Base-by-base conservation (phyloP, 2,888 invertebrate species). In the Andricus curvator region DNA sequence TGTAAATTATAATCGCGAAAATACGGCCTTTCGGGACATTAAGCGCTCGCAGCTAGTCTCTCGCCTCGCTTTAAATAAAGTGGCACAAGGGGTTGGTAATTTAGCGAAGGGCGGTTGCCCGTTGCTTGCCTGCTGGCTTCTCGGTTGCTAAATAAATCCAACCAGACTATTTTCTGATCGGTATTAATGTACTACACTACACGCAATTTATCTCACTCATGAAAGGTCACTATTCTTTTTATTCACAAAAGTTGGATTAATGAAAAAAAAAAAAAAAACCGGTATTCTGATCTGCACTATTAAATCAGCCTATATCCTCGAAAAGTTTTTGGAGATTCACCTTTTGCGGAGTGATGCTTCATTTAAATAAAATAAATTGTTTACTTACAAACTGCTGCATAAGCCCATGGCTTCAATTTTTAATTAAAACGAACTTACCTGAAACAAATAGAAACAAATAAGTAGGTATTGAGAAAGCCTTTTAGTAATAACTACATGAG, bases 21-120 rank as follows among this genome's bases (percentile, higher is more conserved):
- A 88, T 89, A 90, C 85, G 84, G 79, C 84, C 85, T 90, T 86
- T 86, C 87, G 87, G 87, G 83, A 90, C 89, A 90, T 90, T 90
- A 88, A 88, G 81, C 88, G 85, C 81, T 79, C 74, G 79, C 56
- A 37, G 76, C 78, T 81, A 66, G 80, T 82, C 81, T 80, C 80
- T 78, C 78, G 79, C 80, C 79, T 64, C 62, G 78, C 81, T 79
- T 80, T 77, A 81, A 79, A 81, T 84, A 79, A 80, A 82, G 79
- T 80, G 77, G 67, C 78, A 64, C n/a, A 51, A 70, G 66, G 82
- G 70, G 41, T 70, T 74, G 78, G 77, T 81, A 84, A 82, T 79
- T 67, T 78, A 78, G 76, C 65, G 60, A 65, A 80, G 77, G 79
- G 64, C 78, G 79, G 79, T 76, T 81, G 80, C 51, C n/a, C 5